A percentile compares a stretch with the other conserved stretches of the same genome.
These are phyloP conservation scores for Harpalus rubripes DNA, from an alignment of 2,888 invertebrate genomes.

Conservation along the genomic window DNA sequence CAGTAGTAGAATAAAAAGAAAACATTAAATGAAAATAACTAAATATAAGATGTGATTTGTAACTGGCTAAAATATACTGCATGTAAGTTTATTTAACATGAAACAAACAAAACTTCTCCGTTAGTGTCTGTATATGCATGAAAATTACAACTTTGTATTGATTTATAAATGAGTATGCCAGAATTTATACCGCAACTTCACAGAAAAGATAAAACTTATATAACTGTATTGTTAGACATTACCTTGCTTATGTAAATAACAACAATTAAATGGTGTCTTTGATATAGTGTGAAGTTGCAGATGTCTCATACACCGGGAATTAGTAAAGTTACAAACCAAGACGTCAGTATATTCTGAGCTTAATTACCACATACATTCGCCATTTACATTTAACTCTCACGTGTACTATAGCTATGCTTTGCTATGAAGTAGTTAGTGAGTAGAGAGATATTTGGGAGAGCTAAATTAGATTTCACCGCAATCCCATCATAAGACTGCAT, in stretches of 20 bases:
- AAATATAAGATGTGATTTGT: no score
- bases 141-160: no score
- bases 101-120: no score
- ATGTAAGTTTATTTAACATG: no score
- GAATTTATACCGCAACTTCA: no score
- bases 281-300: background rate
- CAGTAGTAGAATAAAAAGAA: no score
- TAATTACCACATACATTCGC: conserved; percentile 1
- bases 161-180: no score
- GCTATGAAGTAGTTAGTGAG: background rate
- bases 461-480: conserved; percentile 36
- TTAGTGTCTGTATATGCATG: no score
- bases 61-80: no score
- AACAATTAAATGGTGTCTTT: background rate
- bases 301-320: background rate
- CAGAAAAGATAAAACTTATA: no score
- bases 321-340: background rate
- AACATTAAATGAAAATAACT: no score
- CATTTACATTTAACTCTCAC: background rate
- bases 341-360: conserved; percentile 1
- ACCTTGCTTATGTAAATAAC: background rate
- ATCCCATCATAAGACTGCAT: conserved; percentile 6
- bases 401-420: background rate
- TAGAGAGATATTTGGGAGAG: background rate
- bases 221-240: no score